These are phyloP conservation scores for Mystacornis crossleyi DNA, from an alignment of 2,113 vertebrate species.

Conservation along the genomic window DNA sequence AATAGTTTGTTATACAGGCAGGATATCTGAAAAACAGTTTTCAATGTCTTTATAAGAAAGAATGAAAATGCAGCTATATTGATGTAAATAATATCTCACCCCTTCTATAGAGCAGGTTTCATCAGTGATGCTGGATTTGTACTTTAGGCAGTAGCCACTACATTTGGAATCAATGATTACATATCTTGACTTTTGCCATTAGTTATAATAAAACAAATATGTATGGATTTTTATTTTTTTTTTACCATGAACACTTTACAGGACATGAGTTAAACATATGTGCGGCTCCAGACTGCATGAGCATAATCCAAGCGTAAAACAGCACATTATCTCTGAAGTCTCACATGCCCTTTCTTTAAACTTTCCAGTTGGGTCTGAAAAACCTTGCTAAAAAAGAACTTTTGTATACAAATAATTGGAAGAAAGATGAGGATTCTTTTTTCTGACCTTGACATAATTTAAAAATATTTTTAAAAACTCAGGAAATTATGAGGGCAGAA, in stretches of 20 bases:
- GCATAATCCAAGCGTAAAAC: neutral
- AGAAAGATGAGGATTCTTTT: neutral
- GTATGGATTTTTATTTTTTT: neutral
- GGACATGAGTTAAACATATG: constrained; percentile 52
- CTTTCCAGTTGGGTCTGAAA: neutral
- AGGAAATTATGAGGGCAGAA: neutral
- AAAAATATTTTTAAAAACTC: neutral
- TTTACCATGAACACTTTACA: neutral
- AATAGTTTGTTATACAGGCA: neutral
- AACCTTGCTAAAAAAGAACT: neutral
- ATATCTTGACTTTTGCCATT: constrained; percentile 50
- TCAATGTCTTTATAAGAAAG: neutral
- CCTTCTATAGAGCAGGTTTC: neutral
- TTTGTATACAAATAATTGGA: neutral
- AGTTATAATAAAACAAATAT: constrained; percentile 54
- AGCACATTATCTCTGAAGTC: constrained; percentile 19
- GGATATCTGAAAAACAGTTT: neutral
- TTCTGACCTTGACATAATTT: neutral
- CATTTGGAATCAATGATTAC: constrained; percentile 50
- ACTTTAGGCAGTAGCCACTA: constrained; percentile 25
- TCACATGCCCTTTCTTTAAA: neutral
- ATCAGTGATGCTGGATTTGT: neutral
- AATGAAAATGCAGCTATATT: neutral
- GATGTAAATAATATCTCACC: neutral
- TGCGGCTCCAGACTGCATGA: neutral